Evolutionary conservation across 2,113 vertebrate species (phyloP).

Genomic region (Heteronetta atricapilla): DNA sequence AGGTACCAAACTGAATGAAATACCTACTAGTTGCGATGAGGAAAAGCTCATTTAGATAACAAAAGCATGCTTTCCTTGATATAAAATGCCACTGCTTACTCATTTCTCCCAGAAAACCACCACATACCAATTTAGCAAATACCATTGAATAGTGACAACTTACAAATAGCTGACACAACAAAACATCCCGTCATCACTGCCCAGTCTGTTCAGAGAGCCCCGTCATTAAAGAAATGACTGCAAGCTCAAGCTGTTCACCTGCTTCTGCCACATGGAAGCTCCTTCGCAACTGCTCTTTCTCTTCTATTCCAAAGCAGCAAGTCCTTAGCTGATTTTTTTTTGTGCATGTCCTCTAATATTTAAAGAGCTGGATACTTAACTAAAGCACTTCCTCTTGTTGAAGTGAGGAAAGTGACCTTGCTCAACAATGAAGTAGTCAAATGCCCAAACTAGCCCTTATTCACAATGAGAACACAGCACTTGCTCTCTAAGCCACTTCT

Average conservation of each 20-base stretch:
- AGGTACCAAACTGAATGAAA: background rate
- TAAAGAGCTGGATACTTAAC: background rate
- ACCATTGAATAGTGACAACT: background rate
- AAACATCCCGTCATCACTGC: background rate
- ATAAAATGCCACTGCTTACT: background rate
- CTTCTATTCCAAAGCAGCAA: background rate
- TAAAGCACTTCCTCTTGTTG: background rate
- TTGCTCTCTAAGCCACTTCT: conserved; percentile 54
- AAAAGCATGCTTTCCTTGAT: background rate
- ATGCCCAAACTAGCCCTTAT: conserved; percentile 15
- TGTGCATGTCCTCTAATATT: background rate
- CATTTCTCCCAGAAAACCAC: background rate
- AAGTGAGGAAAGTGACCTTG: conserved; percentile 34
- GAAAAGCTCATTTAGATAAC: background rate
- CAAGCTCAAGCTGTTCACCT: conserved; percentile 7
- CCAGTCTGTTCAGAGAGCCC: background rate
- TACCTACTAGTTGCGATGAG: background rate
- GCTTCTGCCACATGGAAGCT: background rate
- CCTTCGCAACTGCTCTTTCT: background rate
- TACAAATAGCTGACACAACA: background rate
- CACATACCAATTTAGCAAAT: background rate
- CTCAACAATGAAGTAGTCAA: conserved; percentile 8
- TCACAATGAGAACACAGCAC: background rate
- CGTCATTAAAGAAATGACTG: background rate
- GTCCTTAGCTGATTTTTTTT: background rate